phyloP scores from a whole-genome alignment of 2,888 invertebrate species.

The Pediacus dermestoides region DNA sequence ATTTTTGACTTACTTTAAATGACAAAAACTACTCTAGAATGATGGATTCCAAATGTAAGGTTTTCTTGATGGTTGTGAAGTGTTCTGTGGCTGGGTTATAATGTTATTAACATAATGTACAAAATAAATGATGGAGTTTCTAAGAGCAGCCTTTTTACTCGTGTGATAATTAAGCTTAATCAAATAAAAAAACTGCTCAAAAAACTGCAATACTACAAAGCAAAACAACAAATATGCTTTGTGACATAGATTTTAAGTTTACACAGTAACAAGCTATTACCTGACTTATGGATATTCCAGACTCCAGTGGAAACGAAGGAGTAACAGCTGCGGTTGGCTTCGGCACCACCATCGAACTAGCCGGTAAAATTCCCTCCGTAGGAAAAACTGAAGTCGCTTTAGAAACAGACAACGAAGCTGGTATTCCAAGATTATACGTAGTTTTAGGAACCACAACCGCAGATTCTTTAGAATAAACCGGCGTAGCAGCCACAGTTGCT shows the following conservation, averaged over 20 bases:
- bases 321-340: conserved; percentile 19
- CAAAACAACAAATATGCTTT: conserved; percentile 13
- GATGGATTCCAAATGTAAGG: conserved; percentile 42
- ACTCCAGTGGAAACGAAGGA: conserved; percentile 41
- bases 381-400: neutral
- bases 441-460: neutral
- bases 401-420: neutral
- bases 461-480: neutral
- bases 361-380: conserved; percentile 24
- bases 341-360: conserved; percentile 30
- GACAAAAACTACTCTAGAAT: conserved; percentile 26
- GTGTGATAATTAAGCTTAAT: too few species aligned
- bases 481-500: conserved; percentile 36
- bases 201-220: conserved; percentile 10
- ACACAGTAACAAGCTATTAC: too few species aligned
- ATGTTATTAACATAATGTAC: conserved; percentile 18
- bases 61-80: conserved; percentile 33
- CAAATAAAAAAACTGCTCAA: conserved; percentile 9
- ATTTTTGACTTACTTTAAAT: too few species aligned
- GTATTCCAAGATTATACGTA: neutral
- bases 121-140: too few species aligned
- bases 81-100: conserved; percentile 27
- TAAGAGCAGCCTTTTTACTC: too few species aligned
- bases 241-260: neutral
- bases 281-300: conserved; percentile 46